Base-by-base conservation (phyloP, 2,113 vertebrate genomes). In the Cyanocitta stelleri region DNA sequence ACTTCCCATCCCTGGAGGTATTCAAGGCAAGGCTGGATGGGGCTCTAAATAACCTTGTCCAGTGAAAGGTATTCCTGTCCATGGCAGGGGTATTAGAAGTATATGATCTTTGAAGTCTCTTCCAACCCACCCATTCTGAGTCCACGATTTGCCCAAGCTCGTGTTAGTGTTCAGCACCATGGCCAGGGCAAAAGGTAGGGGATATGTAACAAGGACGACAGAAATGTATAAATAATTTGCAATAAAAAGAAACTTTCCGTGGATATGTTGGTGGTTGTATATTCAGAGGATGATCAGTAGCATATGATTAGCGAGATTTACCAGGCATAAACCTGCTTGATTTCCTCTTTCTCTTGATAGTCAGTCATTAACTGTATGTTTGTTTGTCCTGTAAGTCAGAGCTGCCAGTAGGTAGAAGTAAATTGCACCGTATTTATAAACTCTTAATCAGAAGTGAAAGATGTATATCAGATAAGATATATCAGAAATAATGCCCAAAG, bases 161-260 rank as follows among this genome's bases (percentile, higher is more conserved):
- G 1, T 11, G 18, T 48, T 49, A 62, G 10, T 64, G 44, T 97
- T 96, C 96, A 97, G 96, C 49, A 97, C 96, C 95, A 91, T 27
- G 94, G 95, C 27, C 93, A 97, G 91, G 48, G 83, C 37, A 56
- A 32, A 37, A 46, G 46, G 10, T 13, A 2, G 18, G 41, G 49
- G 16, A 5, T 19, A 4, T 0, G 0, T 5, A 16, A 11, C 11
- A 3, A 12, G 5, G 15, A 4, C 8, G 0, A 26, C 0, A 3
- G 14, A 26, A n/a, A 26, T 3, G 4, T 21, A 2, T 17, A 59
- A 41, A 52, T 37, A 2, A 4, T 44, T 69, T 32, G 7, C 37
- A 44, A 39, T 35, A 32, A 56, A 55, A 87, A 73, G 16, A 52
- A 29, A 62, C 19, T 30, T 56, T 26, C 59, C 0, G 4, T 58